phyloP scores from a whole-genome alignment of 2,888 invertebrate species.

The Charanyca ferruginea region DNA sequence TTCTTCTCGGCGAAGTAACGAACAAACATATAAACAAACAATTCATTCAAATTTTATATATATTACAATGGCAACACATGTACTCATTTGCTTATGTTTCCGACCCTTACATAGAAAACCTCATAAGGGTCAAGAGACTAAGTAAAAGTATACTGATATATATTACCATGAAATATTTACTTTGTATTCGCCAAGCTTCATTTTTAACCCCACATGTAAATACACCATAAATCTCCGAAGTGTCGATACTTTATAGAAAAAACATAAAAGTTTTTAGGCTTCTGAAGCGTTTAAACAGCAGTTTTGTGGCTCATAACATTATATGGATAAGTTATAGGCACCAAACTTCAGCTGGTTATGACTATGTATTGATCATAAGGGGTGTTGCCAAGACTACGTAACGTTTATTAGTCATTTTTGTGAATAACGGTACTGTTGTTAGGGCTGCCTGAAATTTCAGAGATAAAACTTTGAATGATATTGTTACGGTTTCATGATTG shows the following conservation, averaged over 20 bases:
- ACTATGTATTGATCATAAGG: slow-evolving; percentile 61
- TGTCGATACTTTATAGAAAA: slow-evolving; percentile 46
- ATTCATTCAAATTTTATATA: not conserved
- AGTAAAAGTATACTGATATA: slow-evolving; percentile 43
- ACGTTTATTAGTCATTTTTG: slow-evolving; percentile 67
- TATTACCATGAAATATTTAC: slow-evolving; percentile 49
- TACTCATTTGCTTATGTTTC: slow-evolving; percentile 25
- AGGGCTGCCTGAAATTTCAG: slow-evolving; percentile 36
- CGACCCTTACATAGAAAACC: slow-evolving; percentile 50
- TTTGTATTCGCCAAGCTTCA: slow-evolving; percentile 29
- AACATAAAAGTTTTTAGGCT: slow-evolving; percentile 42
- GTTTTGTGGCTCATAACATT: slow-evolving; percentile 45
- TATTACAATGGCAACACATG: slow-evolving; percentile 1
- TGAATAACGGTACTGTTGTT: slow-evolving; percentile 53
- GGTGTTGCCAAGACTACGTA: slow-evolving; percentile 66
- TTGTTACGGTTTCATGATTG: slow-evolving; percentile 11
- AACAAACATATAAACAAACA: slow-evolving; percentile 1
- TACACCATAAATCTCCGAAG: slow-evolving; percentile 11
- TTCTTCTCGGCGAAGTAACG: not conserved
- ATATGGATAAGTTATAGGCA: slow-evolving; percentile 36
- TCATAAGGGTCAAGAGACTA: slow-evolving; percentile 52
- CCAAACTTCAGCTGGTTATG: slow-evolving; percentile 43
- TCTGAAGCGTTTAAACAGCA: slow-evolving; percentile 35
- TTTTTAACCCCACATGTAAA: slow-evolving; percentile 12
- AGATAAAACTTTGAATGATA: slow-evolving; percentile 35